Evolutionary conservation across 2,888 invertebrate species (phyloP).

Genomic region (Fragum sueziense): DNA sequence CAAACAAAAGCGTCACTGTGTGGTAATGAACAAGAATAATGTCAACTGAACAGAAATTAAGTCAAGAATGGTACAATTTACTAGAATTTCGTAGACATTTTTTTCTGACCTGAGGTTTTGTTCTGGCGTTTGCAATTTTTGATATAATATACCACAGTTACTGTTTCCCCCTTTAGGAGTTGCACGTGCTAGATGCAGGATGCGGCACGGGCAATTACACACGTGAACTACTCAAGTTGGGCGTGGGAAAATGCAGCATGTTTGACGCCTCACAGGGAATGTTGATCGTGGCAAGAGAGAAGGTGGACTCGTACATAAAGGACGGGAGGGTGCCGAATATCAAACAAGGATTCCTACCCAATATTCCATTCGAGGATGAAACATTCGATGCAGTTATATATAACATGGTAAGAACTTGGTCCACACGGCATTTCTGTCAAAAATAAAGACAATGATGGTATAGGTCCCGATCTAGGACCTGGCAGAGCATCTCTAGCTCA

Average conservation of each 20-base stretch:
- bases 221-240: neutral
- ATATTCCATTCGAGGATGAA: neutral
- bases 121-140: too few relatives aligned
- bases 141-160: too few relatives aligned
- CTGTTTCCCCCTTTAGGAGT: neutral
- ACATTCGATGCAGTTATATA: slow-evolving; percentile 4
- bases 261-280: neutral
- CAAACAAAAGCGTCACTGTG: too few relatives aligned
- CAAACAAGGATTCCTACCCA: neutral
- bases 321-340: neutral
- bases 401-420: slow-evolving; percentile 9
- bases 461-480: too few relatives aligned
- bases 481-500: too few relatives aligned
- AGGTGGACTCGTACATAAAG: neutral
- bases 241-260: neutral
- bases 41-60: too few relatives aligned
- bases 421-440: too few relatives aligned
- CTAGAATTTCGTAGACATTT: too few relatives aligned
- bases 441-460: too few relatives aligned
- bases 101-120: too few relatives aligned
- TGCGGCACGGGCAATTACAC: slow-evolving; percentile 8
- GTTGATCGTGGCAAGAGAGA: neutral
- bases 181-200: slow-evolving; percentile 15
- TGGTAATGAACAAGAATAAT: too few relatives aligned
- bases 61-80: too few relatives aligned